Conservation (phyloP, 2,797 vertebrate species). For the Oreonectes daqikongensis region DNA sequence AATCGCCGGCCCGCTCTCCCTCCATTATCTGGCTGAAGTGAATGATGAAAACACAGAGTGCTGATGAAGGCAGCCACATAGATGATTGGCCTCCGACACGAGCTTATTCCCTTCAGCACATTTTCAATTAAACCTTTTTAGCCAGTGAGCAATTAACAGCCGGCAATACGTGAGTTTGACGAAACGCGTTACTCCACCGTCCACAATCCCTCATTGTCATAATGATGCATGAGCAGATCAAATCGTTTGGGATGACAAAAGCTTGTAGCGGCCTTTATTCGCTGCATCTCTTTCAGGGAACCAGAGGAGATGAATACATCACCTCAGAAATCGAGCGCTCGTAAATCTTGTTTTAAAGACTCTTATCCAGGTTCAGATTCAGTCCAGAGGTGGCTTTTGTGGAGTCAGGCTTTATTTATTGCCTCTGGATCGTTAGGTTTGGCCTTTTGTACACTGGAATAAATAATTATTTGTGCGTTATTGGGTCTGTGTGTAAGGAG, state of each 20-base stretch:
- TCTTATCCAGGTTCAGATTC: constrained; percentile 69
- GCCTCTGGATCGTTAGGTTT: constrained; percentile 59
- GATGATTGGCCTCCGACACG: constrained; percentile 63
- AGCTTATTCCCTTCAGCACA: constrained; percentile 54
- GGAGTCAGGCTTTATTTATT: constrained; percentile 71
- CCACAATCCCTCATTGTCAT: constrained; percentile 74
- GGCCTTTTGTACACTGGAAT: constrained; percentile 64
- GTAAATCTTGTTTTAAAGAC: constrained; percentile 78
- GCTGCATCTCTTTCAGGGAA: constrained; percentile 79
- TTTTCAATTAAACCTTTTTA: constrained; percentile 65
- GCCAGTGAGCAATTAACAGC: constrained; percentile 65
- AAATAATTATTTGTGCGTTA: constrained; percentile 74
- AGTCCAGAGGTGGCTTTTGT: constrained; percentile 67
- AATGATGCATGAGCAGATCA: constrained; percentile 77
- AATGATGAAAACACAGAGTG: constrained; percentile 66
- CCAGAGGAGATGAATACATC: constrained; percentile 72
- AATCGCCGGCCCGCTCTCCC: constrained; percentile 63
- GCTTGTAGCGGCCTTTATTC: constrained; percentile 71
- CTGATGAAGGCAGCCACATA: constrained; percentile 68
- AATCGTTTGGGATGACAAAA: constrained; percentile 77
- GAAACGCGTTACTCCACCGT: constrained; percentile 59
- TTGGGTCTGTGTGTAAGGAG: constrained; percentile 36
- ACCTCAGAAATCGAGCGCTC: constrained; percentile 72
- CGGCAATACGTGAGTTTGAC: constrained; percentile 3
- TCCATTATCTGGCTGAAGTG: constrained; percentile 66